phyloP scores from a whole-genome alignment of 2,797 vertebrate genomes.

The Podarcis siculus region DNA sequence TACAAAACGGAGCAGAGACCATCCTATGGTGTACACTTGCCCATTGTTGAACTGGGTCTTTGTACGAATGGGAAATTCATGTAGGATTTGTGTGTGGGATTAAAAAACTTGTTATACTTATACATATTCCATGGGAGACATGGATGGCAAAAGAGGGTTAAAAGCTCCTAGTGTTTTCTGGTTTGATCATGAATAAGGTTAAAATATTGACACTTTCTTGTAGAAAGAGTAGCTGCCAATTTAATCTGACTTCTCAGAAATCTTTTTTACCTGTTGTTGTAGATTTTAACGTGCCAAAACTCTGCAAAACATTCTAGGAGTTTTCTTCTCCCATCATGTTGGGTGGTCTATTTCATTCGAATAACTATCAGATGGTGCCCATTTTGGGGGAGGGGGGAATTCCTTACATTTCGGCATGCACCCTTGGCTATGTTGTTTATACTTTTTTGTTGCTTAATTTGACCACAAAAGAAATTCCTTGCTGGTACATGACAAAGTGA shows the following conservation, averaged over 20 bases:
- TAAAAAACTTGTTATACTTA: neutral
- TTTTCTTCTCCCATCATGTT: neutral
- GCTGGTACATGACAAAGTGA: constrained; percentile 38
- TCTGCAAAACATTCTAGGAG: constrained; percentile 9
- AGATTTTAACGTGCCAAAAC: neutral
- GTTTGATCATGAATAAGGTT: neutral
- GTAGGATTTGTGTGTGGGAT: neutral
- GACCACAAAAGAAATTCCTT: constrained; percentile 44
- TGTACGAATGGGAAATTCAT: neutral
- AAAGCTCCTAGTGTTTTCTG: neutral
- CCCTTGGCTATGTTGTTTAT: constrained; percentile 9
- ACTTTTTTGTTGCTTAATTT: constrained; percentile 16
- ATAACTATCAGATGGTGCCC: constrained; percentile 31
- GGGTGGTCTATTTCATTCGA: constrained; percentile 24
- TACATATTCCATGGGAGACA: neutral
- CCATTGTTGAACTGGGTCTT: neutral
- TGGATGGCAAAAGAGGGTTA: neutral
- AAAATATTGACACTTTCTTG: neutral
- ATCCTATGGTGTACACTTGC: neutral
- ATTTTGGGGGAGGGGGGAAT: neutral
- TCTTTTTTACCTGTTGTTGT: constrained; percentile 4
- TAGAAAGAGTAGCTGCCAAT: neutral
- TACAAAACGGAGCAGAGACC: neutral
- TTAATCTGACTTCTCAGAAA: neutral
- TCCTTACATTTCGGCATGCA: constrained; percentile 10